These are phyloP conservation scores for Scotopteryx bipunctaria DNA, from an alignment of 2,888 invertebrate genomes.

Conservation along the genomic window DNA sequence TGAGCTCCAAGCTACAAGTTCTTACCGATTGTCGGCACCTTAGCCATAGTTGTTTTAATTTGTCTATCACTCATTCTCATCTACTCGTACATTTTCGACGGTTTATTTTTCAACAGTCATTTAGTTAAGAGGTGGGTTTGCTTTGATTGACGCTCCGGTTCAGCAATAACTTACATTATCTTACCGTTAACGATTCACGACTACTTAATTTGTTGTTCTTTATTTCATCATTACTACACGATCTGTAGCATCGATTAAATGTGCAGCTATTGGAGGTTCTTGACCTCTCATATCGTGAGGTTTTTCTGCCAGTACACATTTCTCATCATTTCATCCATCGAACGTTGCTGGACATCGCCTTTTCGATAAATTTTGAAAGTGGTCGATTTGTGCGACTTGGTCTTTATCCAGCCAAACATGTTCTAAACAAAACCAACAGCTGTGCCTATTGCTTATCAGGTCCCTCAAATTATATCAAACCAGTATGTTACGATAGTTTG, in stretches of 20 bases:
- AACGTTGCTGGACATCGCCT: no score
- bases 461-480: background rate
- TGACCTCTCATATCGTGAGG: slow-evolving; percentile 18
- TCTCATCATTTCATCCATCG: no score
- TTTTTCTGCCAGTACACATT: background rate
- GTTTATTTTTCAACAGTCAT: background rate
- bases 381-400: no score
- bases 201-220: slow-evolving; percentile 36
- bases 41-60: background rate
- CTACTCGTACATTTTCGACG: background rate
- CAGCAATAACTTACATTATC: slow-evolving; percentile 48
- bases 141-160: slow-evolving; percentile 48
- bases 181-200: slow-evolving; percentile 51
- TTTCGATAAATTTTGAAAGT: no score
- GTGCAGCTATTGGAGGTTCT: slow-evolving; percentile 33
- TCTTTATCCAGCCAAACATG: background rate
- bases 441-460: background rate
- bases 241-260: slow-evolving; percentile 41
- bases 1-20: no score
- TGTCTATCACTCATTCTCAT: background rate
- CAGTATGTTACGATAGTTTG: background rate
- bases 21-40: background rate
- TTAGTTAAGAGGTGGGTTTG: slow-evolving; percentile 22
- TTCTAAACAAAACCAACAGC: background rate
- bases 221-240: slow-evolving; percentile 36